Evolutionary conservation across 2,113 vertebrate genomes (phyloP).

Genomic region (Lichenostomus cassidix): DNA sequence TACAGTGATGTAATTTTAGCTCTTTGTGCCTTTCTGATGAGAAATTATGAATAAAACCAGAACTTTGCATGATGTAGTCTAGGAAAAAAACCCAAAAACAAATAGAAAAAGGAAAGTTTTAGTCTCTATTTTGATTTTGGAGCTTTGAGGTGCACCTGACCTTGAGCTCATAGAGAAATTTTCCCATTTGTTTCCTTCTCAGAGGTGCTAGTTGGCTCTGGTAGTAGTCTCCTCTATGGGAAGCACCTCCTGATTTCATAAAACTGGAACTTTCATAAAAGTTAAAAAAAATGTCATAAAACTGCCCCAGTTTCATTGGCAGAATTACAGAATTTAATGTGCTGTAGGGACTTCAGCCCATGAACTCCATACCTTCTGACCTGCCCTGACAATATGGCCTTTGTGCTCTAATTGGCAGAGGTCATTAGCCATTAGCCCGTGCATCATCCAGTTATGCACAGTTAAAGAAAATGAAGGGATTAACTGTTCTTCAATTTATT

Average conservation of each 20-base stretch:
- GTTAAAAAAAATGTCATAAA: no score
- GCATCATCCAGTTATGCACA: background rate
- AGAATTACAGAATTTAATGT: constrained; percentile 8
- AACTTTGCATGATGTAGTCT: background rate
- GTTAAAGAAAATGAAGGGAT: background rate
- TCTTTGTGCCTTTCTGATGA: background rate
- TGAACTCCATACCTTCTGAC: background rate
- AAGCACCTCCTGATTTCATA: background rate
- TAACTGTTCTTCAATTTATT: background rate
- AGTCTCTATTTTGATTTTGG: background rate
- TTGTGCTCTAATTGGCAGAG: background rate
- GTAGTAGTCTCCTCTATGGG: background rate
- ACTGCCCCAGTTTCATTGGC: background rate
- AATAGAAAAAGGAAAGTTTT: background rate
- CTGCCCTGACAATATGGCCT: background rate
- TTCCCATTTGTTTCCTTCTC: background rate
- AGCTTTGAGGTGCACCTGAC: background rate
- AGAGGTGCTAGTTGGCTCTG: background rate
- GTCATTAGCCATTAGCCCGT: background rate
- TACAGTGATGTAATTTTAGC: background rate
- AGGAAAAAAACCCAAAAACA: background rate
- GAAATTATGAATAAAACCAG: background rate
- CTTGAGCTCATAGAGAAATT: background rate
- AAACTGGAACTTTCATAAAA: background rate
- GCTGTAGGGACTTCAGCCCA: background rate